Percentiles rank a stretch among this genome's conserved stretches.
Evolutionary conservation across 2,888 invertebrate genomes (phyloP).

Genomic region (Theristus sp.): DNA sequence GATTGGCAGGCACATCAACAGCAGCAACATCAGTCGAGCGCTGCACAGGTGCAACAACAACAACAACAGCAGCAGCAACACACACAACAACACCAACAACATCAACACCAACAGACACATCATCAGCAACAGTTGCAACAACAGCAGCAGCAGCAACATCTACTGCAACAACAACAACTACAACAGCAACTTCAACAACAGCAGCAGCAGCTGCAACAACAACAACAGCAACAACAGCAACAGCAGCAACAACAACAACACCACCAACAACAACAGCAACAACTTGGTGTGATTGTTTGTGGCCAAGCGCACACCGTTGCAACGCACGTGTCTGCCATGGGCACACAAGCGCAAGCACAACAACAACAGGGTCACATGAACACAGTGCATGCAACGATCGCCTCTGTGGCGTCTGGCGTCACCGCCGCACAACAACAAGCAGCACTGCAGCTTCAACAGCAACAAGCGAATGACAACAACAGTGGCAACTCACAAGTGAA

Average conservation of each 20-base stretch:
- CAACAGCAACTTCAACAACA: no score
- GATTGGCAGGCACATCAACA: background rate
- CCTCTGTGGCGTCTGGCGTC: no score
- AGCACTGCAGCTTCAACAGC: no score
- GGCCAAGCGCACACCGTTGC: no score
- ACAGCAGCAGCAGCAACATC: background rate
- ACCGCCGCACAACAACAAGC: no score
- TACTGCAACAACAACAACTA: no score
- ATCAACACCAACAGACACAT: background rate
- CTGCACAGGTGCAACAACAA: background rate
- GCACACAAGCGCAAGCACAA: no score
- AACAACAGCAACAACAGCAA: constrained; percentile 1
- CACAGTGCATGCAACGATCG: no score
- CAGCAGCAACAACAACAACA: background rate
- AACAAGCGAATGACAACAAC: no score
- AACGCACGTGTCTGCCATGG: no score
- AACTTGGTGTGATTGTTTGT: background rate
- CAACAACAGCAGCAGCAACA: background rate
- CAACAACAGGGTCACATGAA: no score
- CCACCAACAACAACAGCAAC: background rate
- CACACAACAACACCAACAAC: background rate
- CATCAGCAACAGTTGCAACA: background rate
- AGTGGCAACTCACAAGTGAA: constrained; percentile 1
- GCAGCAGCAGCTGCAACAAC: no score
- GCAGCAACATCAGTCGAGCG: background rate